Base-by-base conservation (phyloP, 1,140 invertebrate species). In the Coenobita brevimanus region DNA sequence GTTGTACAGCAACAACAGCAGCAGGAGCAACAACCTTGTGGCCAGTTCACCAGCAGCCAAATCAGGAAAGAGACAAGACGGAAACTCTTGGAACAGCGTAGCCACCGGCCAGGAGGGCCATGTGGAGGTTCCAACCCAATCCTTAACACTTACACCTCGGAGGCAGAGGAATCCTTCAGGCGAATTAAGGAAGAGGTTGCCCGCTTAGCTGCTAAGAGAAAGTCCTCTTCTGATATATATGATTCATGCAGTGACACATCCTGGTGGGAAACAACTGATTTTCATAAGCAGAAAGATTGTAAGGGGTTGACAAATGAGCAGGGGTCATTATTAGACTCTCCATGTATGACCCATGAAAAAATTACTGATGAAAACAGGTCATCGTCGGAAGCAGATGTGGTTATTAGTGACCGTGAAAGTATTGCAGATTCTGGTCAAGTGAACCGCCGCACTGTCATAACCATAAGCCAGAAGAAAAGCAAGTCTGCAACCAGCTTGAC, bases 371-470 rank as follows among this genome's bases (percentile, higher is more conserved):
- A 90, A 27, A 83, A 79, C 33, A 50, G 80, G 62, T 90, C 85
- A 13, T 90, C 89, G 10, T 90, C 89, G 0, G 89, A 90, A 60
- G 87, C 90, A 21, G 90, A 90, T 33, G 80, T 86, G 13, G 82
- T 90, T 50, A 90, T 90, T 43, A 89, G 82, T 38, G 89, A 90
- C 69, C 38, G 88, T 3, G 90, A 90, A 82, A 90, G 90, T 54
- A 79, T 90, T 15, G 88, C 90, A 0, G 88, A 89, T 62, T 89
- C 90, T 21, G 90, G 90, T 0, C 76, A 83, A 24, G 88, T 89
- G 17, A 90, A 88, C 41, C 54, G 87, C 17, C 79, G 85, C 30
- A 90, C 90, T 17, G 90, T 90, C 60, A 90, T 90, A 41, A 84
- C 67, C 30, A 90, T 90, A 57, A 89, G 50, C 79, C 81, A 86